These are phyloP conservation scores for Sminthurinus aureus DNA, from an alignment of 2,888 invertebrate genomes.

Conservation along the genomic window DNA sequence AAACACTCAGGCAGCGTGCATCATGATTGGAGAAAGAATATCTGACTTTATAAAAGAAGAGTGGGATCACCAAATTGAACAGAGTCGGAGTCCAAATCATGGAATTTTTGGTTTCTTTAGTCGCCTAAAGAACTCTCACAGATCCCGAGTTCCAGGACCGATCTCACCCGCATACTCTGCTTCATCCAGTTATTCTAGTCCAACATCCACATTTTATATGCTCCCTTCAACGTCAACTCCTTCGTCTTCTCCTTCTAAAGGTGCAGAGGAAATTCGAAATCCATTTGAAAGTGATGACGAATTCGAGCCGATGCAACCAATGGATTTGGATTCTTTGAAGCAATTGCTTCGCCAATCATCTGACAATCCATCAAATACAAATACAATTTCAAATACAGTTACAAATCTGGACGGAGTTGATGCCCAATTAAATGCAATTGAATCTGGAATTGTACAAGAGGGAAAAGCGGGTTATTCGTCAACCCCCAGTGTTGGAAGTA, in stretches of 20 bases:
- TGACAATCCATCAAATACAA: not conserved
- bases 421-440: not conserved
- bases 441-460: not conserved
- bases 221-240: no score
- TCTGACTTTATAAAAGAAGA: not conserved
- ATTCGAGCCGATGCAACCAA: slow-evolving; percentile 17
- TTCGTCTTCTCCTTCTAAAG: no score
- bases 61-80: not conserved
- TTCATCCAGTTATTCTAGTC: no score
- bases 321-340: not conserved
- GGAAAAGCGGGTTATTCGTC: no score
- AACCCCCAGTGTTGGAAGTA: not conserved
- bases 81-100: not conserved
- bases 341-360: not conserved
- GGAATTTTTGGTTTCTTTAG: not conserved
- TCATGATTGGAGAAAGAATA: not conserved
- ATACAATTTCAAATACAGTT: not conserved
- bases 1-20: not conserved
- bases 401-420: not conserved
- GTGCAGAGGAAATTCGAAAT: not conserved
- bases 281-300: slow-evolving; percentile 5
- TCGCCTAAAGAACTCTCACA: not conserved
- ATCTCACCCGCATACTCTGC: not conserved
- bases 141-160: not conserved
- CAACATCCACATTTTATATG: no score